Percentiles rank a stretch among this genome's conserved stretches.
phyloP scores from a whole-genome alignment of 2,797 vertebrate species.

The Carcharodon carcharias region DNA sequence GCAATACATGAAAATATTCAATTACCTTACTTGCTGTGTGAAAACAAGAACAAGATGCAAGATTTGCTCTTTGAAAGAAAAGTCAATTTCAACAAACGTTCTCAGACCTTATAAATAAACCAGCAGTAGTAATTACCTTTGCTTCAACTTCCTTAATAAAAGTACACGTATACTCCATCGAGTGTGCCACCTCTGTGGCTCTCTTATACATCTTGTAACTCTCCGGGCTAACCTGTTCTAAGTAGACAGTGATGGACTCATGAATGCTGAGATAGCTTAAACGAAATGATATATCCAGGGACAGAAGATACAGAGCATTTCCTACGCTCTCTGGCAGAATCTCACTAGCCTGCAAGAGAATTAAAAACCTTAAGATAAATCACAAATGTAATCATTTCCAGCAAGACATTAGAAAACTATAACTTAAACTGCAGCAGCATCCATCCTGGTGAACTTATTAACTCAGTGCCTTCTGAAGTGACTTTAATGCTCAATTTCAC shows the following conservation, averaged over 20 bases:
- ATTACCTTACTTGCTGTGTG: too few relatives aligned
- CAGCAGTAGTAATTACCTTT: slow-evolving; percentile 61
- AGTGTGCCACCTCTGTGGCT: slow-evolving; percentile 63
- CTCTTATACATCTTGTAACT: slow-evolving; percentile 72
- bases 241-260: slow-evolving; percentile 74
- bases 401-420: neutral
- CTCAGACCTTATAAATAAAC: neutral
- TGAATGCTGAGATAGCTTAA: slow-evolving; percentile 73
- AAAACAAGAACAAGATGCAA: neutral
- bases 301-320: slow-evolving; percentile 72
- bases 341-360: slow-evolving; percentile 60
- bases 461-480: neutral
- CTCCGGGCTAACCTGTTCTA: slow-evolving; percentile 85
- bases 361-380: neutral
- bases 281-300: slow-evolving; percentile 74
- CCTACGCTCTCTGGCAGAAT: slow-evolving; percentile 70
- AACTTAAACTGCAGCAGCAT: neutral
- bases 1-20: neutral
- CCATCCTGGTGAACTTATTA: neutral
- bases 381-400: neutral
- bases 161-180: slow-evolving; percentile 77
- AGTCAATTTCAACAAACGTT: slow-evolving; percentile 8
- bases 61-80: slow-evolving; percentile 32
- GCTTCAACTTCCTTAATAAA: slow-evolving; percentile 72
- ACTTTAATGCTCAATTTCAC: neutral